Conservation (phyloP, 2,888 invertebrate genomes). For the Miltochrista miniata region DNA sequence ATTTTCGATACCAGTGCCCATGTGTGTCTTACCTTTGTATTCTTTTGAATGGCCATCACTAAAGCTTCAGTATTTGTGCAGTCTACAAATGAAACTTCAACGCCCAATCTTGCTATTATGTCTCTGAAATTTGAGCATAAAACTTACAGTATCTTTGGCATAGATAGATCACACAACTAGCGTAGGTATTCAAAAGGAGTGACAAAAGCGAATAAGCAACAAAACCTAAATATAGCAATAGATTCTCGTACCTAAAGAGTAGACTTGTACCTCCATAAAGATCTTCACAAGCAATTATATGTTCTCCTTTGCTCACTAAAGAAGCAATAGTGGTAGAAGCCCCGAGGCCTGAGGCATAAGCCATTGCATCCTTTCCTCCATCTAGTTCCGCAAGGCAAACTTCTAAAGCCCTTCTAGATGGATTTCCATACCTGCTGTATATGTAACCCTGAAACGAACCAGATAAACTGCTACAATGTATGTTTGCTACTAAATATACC, state of each 20-base stretch:
- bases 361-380: conserved; percentile 88
- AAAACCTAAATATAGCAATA: too few species aligned
- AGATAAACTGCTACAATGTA: too few species aligned
- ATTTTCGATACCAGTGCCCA: too few species aligned
- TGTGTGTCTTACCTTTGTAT: conserved; percentile 6
- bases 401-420: conserved; percentile 92
- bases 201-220: too few species aligned
- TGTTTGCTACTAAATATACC: too few species aligned
- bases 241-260: conserved; percentile 37
- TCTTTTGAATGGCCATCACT: background rate
- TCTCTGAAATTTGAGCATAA: too few species aligned
- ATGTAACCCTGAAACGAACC: conserved; percentile 81
- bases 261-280: conserved; percentile 94
- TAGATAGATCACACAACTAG: too few species aligned
- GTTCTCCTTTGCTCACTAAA: conserved; percentile 90
- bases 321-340: conserved; percentile 88
- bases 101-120: conserved; percentile 31
- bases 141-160: too few species aligned
- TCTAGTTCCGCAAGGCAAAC: conserved; percentile 92
- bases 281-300: conserved; percentile 92
- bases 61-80: conserved; percentile 10
- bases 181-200: too few species aligned
- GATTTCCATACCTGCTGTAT: conserved; percentile 94
- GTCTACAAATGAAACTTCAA: conserved; percentile 30
- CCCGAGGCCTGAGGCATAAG: conserved; percentile 93